A percentile compares a stretch with the other conserved stretches of the same genome.
phyloP scores from a whole-genome alignment of 2,797 vertebrate genomes.

The Astyanax mexicanus region DNA sequence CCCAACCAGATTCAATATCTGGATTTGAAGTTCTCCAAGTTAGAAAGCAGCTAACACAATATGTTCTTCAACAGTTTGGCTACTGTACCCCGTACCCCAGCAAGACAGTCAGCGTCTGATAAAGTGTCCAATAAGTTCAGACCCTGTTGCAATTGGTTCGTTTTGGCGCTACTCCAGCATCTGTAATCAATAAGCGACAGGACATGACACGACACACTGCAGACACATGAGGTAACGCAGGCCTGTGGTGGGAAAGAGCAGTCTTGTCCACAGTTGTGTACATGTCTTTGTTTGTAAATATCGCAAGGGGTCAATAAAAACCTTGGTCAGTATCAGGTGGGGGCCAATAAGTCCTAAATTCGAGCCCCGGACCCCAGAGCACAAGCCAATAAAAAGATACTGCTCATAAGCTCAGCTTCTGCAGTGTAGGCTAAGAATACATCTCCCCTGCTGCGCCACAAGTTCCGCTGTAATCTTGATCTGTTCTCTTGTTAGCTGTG shows the following conservation, averaged over 20 bases:
- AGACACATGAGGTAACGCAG: not conserved
- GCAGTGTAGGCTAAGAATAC: slow-evolving; percentile 56
- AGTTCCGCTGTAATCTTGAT: slow-evolving; percentile 60
- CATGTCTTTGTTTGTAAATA: slow-evolving; percentile 46
- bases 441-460: slow-evolving; percentile 53
- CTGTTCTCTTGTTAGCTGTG: slow-evolving; percentile 55
- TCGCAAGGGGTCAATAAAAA: slow-evolving; percentile 47
- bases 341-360: slow-evolving; percentile 68
- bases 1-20: no score
- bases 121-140: not conserved
- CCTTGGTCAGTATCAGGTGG: slow-evolving; percentile 41
- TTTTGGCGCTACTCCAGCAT: no score
- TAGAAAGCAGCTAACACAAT: not conserved
- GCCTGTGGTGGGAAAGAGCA: slow-evolving; percentile 11
- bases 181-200: not conserved
- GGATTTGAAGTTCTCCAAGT: no score
- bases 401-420: slow-evolving; percentile 66
- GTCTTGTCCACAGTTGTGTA: slow-evolving; percentile 18
- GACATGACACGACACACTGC: not conserved
- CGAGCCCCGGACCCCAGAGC: slow-evolving; percentile 64
- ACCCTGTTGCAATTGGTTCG: not conserved
- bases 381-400: slow-evolving; percentile 62
- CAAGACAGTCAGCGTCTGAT: not conserved
- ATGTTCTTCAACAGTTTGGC: not conserved
- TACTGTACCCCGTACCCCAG: not conserved